These are phyloP conservation scores for Perizoma affinitatum DNA, from an alignment of 2,888 invertebrate species.

Conservation along the genomic window DNA sequence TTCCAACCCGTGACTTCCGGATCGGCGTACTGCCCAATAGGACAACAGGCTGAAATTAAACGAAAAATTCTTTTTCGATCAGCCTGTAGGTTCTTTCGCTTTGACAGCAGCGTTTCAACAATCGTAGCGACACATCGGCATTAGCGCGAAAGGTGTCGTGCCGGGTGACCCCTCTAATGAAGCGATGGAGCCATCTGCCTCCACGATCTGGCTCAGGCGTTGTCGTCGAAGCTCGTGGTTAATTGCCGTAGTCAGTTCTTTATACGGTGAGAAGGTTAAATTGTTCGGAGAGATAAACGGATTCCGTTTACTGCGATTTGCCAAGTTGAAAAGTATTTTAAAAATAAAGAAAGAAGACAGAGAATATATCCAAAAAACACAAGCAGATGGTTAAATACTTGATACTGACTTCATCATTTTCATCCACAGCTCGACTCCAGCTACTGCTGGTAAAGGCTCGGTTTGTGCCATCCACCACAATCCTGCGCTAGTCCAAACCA, in stretches of 20 bases:
- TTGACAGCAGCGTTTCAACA: constrained; percentile 41
- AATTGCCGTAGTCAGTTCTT: constrained; percentile 34
- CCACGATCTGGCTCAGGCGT: constrained; percentile 33
- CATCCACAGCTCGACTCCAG: too few species aligned
- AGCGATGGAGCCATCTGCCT: constrained; percentile 54
- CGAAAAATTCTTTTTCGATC: background rate
- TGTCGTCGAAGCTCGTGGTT: constrained; percentile 36
- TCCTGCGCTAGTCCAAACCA: too few species aligned
- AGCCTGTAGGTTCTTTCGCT: constrained; percentile 16
- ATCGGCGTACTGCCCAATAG: too few species aligned
- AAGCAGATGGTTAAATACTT: too few species aligned
- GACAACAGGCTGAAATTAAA: too few species aligned
- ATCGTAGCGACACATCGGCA: constrained; percentile 69
- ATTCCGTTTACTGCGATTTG: constrained; percentile 12
- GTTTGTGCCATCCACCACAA: too few species aligned
- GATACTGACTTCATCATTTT: too few species aligned
- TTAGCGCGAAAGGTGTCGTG: constrained; percentile 75
- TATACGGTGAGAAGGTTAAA: constrained; percentile 21
- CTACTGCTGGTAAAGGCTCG: too few species aligned
- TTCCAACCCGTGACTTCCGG: too few species aligned
- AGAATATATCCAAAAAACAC: too few species aligned
- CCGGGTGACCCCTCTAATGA: constrained; percentile 58
- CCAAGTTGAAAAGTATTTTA: background rate
- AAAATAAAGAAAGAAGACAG: background rate
- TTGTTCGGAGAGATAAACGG: constrained; percentile 21